phyloP scores from a whole-genome alignment of 2,888 invertebrate species.

The Conistra vaccinii region DNA sequence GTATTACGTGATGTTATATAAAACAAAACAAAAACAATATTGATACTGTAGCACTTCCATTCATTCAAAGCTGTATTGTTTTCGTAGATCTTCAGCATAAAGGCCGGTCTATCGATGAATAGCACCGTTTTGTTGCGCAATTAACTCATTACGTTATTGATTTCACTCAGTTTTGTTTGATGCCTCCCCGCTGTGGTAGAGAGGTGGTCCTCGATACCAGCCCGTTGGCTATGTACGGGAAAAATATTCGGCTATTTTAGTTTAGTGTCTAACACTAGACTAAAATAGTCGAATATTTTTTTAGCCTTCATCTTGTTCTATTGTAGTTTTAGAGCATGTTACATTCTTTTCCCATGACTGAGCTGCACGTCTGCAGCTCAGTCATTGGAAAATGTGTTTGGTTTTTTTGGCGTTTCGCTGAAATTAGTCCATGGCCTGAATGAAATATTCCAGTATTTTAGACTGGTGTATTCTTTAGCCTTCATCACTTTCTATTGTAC shows the following conservation, averaged over 20 bases:
- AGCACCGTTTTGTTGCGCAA: constrained; percentile 82
- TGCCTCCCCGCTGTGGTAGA: constrained; percentile 80
- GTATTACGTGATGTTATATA: constrained; percentile 4
- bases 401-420: constrained; percentile 7
- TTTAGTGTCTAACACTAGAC: not conserved
- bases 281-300: too few species aligned
- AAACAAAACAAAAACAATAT: constrained; percentile 30
- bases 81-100: constrained; percentile 69
- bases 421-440: constrained; percentile 1
- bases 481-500: constrained; percentile 5
- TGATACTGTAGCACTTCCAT: constrained; percentile 38
- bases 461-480: not conserved
- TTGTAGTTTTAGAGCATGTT: not conserved
- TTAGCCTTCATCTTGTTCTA: not conserved
- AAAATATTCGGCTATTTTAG: constrained; percentile 18
- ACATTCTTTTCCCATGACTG: too few species aligned
- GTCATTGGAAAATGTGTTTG: not conserved
- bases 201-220: constrained; percentile 65
- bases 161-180: constrained; percentile 85
- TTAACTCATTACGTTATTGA: constrained; percentile 89
- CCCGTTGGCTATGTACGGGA: constrained; percentile 27
- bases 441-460: not conserved
- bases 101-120: constrained; percentile 72
- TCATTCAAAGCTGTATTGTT: constrained; percentile 61
- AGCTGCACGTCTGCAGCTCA: not conserved